phyloP scores from a whole-genome alignment of 2,888 invertebrate genomes.

The Drosophila formosana region DNA sequence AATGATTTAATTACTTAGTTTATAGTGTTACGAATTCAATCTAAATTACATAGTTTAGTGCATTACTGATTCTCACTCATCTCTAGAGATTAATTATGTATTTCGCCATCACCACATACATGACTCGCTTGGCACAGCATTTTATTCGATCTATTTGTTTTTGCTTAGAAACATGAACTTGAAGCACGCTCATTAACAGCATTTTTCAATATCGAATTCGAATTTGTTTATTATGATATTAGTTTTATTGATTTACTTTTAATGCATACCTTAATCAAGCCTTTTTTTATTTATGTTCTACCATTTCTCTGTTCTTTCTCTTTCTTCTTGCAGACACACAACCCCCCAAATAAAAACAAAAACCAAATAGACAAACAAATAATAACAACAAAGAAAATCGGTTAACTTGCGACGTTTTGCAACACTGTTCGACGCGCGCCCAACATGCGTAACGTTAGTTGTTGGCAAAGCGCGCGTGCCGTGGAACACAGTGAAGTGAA shows the following conservation, averaged over 20 bases:
- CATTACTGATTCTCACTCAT: conserved; percentile 19
- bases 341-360: conserved; percentile 34
- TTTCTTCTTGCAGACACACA: conserved; percentile 74
- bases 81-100: conserved; percentile 4
- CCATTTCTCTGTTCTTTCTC: conserved; percentile 71
- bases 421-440: conserved; percentile 53
- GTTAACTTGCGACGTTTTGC: conserved; percentile 22
- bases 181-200: conserved; percentile 33
- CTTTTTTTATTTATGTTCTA: conserved; percentile 75
- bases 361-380: conserved; percentile 6
- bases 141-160: background rate
- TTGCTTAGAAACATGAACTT: conserved; percentile 18
- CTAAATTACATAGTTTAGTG: conserved; percentile 23
- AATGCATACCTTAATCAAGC: conserved; percentile 39
- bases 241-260: conserved; percentile 12
- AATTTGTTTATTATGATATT: conserved; percentile 5
- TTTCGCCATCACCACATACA: conserved; percentile 10
- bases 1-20: conserved; percentile 7
- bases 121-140: conserved; percentile 9
- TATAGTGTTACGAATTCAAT: conserved; percentile 12
- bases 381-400: background rate
- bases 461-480: conserved; percentile 53
- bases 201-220: conserved; percentile 13
- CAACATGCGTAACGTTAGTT: conserved; percentile 56
- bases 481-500: conserved; percentile 56